Conservation (phyloP, 2,113 vertebrate genomes). For the Edolisoma coerulescens region DNA sequence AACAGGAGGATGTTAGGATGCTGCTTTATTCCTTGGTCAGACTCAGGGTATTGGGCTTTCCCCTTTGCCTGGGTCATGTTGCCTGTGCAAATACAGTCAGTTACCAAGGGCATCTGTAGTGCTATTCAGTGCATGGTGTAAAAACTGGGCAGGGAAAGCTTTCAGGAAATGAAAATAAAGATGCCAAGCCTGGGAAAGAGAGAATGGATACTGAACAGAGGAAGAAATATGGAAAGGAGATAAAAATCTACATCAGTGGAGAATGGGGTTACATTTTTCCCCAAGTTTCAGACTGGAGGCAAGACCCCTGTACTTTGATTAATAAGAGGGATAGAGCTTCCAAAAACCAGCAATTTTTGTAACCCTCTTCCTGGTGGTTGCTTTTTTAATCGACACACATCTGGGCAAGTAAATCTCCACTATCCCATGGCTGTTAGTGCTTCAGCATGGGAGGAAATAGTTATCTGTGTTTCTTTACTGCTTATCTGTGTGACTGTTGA, state of each 20-base stretch:
- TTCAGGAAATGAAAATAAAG: not conserved
- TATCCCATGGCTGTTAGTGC: not conserved
- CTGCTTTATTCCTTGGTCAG: not conserved
- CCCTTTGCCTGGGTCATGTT: not conserved
- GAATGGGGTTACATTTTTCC: not conserved
- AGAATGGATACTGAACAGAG: not conserved
- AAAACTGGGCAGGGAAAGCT: not conserved
- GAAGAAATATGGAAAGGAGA: not conserved
- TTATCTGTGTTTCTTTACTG: not conserved
- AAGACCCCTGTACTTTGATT: not conserved
- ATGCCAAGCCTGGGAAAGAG: not conserved
- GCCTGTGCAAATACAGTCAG: not conserved
- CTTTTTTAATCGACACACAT: not conserved
- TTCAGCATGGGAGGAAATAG: not conserved
- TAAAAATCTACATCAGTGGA: not conserved
- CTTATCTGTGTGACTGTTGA: accelerated
- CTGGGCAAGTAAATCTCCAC: not conserved
- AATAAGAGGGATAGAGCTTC: not conserved
- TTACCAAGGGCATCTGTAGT: not conserved
- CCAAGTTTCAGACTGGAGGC: not conserved
- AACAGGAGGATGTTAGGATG: not conserved
- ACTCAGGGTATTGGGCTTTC: not conserved
- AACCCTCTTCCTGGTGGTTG: not conserved
- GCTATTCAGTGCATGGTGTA: not conserved
- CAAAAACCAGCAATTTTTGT: not conserved